phyloP scores from a whole-genome alignment of 2,888 invertebrate species.

The Orthosia gothica region DNA sequence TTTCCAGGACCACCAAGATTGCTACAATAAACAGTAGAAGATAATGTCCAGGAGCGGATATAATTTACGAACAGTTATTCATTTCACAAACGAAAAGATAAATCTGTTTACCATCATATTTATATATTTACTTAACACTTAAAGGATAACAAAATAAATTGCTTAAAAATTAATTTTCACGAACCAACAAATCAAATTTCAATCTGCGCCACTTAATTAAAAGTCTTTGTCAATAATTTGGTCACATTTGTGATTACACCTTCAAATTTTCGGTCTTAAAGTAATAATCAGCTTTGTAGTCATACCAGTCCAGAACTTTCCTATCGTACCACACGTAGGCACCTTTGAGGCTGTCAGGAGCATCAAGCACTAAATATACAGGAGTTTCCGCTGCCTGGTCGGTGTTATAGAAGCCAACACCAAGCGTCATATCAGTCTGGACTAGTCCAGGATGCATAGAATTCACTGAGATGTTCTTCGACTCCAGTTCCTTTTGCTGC shows the following conservation, averaged over 20 bases:
- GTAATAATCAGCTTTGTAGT: conserved; percentile 79
- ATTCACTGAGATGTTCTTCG: conserved; percentile 92
- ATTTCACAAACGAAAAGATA: conserved; percentile 35
- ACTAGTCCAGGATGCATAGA: conserved; percentile 95
- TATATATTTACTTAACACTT: conserved; percentile 14
- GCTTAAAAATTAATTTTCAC: conserved; percentile 36
- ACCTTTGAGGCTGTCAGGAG: conserved; percentile 91
- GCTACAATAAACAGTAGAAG: too few relatives aligned
- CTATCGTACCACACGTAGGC: conserved; percentile 93
- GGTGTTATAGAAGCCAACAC: conserved; percentile 90
- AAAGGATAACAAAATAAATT: conserved; percentile 14
- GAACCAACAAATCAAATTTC: conserved; percentile 7
- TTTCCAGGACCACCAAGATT: too few relatives aligned
- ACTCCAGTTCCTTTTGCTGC: conserved; percentile 92
- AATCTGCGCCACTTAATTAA: conserved; percentile 8
- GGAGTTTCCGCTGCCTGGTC: conserved; percentile 92
- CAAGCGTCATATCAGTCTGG: conserved; percentile 94
- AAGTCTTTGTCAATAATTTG: neutral
- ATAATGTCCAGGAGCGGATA: conserved; percentile 2
- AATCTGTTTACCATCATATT: conserved; percentile 16
- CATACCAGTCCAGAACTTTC: conserved; percentile 91
- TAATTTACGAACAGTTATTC: conserved; percentile 28
- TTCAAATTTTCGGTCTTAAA: conserved; percentile 73
- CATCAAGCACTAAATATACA: conserved; percentile 89
- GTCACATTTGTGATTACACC: neutral